Conservation (phyloP, 2,113 vertebrate species). For the Cyprinus carpio region DNA sequence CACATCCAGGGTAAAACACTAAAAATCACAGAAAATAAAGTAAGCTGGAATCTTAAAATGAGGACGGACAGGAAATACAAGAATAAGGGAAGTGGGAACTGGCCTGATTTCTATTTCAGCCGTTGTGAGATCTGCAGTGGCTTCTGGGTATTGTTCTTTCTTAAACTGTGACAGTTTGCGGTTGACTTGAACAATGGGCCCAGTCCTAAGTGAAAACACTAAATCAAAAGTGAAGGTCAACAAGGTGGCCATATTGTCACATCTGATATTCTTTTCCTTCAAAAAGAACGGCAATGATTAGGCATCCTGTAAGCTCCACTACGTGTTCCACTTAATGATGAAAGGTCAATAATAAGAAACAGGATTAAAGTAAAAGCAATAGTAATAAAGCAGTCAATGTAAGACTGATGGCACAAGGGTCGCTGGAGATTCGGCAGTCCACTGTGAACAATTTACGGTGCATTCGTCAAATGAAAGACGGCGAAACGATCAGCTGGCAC, state of each 20-base stretch:
- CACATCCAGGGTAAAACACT: background rate
- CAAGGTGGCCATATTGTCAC: background rate
- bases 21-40: background rate
- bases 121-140: background rate
- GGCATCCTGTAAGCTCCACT: background rate
- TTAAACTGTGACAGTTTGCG: slow-evolving; percentile 5
- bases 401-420: slow-evolving; percentile 49
- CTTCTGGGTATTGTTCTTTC: slow-evolving; percentile 7
- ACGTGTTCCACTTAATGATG: slow-evolving; percentile 49
- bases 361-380: slow-evolving; percentile 48
- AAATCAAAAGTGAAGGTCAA: background rate
- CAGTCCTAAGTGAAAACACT: background rate
- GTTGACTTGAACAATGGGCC: background rate
- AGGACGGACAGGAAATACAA: background rate
- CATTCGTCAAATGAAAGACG: slow-evolving; percentile 39
- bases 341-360: slow-evolving; percentile 43
- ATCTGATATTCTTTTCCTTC: background rate
- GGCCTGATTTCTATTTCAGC: background rate
- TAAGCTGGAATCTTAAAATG: background rate
- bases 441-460: slow-evolving; percentile 50
- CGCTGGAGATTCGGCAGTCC: slow-evolving; percentile 27
- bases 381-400: slow-evolving; percentile 44
- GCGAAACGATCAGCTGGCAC: slow-evolving; percentile 44
- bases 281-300: background rate
- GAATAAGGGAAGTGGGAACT: background rate